These are phyloP conservation scores for Eubasilissa splendida DNA, from an alignment of 2,888 invertebrate species.

Conservation along the genomic window DNA sequence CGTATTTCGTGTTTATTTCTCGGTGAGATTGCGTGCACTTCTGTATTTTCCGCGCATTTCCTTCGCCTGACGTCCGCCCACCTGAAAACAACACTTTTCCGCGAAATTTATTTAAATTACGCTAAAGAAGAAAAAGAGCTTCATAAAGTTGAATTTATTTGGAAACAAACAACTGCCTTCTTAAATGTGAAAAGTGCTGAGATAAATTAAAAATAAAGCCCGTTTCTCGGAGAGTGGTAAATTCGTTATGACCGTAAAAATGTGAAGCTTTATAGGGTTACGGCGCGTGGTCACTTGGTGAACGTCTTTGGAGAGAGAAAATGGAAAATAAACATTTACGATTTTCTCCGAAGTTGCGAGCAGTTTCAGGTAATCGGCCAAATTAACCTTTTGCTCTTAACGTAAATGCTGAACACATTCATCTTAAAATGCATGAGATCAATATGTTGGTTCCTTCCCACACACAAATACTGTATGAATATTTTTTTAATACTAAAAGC, in stretches of 20 bases:
- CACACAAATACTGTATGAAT: too few species aligned
- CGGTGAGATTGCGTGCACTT: neutral
- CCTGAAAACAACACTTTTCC: neutral
- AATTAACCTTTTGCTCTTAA: neutral
- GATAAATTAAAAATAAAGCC: constrained; percentile 47
- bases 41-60: neutral
- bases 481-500: too few species aligned
- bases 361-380: neutral
- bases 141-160: constrained; percentile 35
- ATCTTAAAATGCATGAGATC: neutral
- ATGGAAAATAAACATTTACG: constrained; percentile 50
- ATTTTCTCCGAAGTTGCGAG: neutral
- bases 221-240: constrained; percentile 39
- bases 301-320: constrained; percentile 40
- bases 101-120: constrained; percentile 39
- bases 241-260: constrained; percentile 54
- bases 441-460: neutral
- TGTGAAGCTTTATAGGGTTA: constrained; percentile 43
- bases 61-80: neutral
- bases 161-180: constrained; percentile 43
- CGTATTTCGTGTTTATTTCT: too few species aligned
- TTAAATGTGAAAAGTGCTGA: constrained; percentile 42
- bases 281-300: constrained; percentile 45
- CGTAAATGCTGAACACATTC: neutral
- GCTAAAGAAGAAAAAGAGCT: constrained; percentile 38